Evolutionary conservation across 2,888 invertebrate species (phyloP), one percentile per base, ranked within the genome.

Genomic region (Megastigmus dorsalis): DNA sequence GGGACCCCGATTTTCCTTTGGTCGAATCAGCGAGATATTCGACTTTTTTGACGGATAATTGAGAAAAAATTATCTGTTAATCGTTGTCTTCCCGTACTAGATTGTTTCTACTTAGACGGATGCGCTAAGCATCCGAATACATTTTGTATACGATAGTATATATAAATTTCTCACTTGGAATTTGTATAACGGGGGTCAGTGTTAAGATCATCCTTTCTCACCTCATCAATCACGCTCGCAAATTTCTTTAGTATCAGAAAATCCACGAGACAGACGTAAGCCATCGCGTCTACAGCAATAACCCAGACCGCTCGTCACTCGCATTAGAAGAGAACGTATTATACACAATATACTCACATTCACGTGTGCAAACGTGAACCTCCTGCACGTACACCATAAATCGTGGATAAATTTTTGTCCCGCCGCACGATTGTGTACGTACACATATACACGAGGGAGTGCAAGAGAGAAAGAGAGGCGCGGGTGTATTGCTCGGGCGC

Each of bases 401-500:
- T 63, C 45, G 23, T 52, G n/a, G 33, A 23, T 4, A 13, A 13
- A 36, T 48, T 36, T 57, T 48, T 38, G 28, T 48, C n/a, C 23
- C 28, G 10, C 5, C 50, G 5, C 36, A 13, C 38, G 4, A 4
- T 41, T 20, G 43, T 13, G 23, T 36, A 15, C n/a, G 41, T 43
- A 10, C 26, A 43, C n/a, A 45, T 1, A 2, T 26, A 15, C n/a
- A 30, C 33, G n/a, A n/a, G n/a, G n/a, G n/a, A n/a, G n/a, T n/a
- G n/a, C n/a, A n/a, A n/a, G n/a, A n/a, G n/a, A 52, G 18, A n/a
- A 20, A 26, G 18, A 45, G 55, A 33, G 62, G 76, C 63, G 77
- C 78, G 77, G 77, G 78, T 77, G 77, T 75, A 73, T 63, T 76
- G 79, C 78, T 76, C 73, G 70, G 68, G 79, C 77, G n/a, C 77